Percentiles rank a stretch among this genome's conserved stretches.
phyloP scores from a whole-genome alignment of 2,888 invertebrate genomes.

The Holacanthella duospinosa region DNA sequence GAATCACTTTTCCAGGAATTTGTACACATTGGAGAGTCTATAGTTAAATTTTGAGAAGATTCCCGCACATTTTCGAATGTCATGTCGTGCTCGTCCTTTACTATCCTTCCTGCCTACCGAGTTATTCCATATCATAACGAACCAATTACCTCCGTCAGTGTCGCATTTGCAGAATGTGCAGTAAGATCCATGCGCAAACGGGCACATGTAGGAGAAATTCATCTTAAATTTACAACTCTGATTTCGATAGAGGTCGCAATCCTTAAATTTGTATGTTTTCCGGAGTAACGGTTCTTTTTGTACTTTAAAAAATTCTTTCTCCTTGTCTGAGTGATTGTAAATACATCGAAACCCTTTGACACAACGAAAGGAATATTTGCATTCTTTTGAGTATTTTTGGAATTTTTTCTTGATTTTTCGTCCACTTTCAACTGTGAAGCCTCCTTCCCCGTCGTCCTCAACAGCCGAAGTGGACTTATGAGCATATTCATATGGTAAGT shows the following conservation, averaged over 20 bases:
- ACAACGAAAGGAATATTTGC: slow-evolving; percentile 22
- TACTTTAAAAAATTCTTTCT: slow-evolving; percentile 24
- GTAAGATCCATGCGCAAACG: slow-evolving; percentile 9
- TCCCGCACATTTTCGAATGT: too few species aligned
- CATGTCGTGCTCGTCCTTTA: too few species aligned
- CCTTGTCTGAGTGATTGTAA: slow-evolving; percentile 20
- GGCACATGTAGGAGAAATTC: slow-evolving; percentile 2
- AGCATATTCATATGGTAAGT: background rate
- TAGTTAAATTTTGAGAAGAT: too few species aligned
- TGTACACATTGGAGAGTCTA: too few species aligned
- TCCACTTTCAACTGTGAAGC: background rate
- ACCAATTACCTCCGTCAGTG: slow-evolving; percentile 5
- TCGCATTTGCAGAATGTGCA: slow-evolving; percentile 7
- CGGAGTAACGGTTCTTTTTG: slow-evolving; percentile 14
- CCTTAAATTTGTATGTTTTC: slow-evolving; percentile 19
- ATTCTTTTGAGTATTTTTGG: slow-evolving; percentile 17
- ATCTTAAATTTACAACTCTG: slow-evolving; percentile 6
- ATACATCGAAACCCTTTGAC: slow-evolving; percentile 16
- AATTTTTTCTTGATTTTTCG: slow-evolving; percentile 9
- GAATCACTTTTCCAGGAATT: too few species aligned
- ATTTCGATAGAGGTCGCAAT: slow-evolving; percentile 8
- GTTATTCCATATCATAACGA: background rate
- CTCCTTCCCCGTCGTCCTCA: slow-evolving; percentile 5
- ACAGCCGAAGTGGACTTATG: background rate
- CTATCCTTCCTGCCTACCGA: too few species aligned